Evolutionary conservation across 2,797 vertebrate genomes (phyloP), one percentile per base, ranked within the genome.

Genomic region (Sebastes vulpes): DNA sequence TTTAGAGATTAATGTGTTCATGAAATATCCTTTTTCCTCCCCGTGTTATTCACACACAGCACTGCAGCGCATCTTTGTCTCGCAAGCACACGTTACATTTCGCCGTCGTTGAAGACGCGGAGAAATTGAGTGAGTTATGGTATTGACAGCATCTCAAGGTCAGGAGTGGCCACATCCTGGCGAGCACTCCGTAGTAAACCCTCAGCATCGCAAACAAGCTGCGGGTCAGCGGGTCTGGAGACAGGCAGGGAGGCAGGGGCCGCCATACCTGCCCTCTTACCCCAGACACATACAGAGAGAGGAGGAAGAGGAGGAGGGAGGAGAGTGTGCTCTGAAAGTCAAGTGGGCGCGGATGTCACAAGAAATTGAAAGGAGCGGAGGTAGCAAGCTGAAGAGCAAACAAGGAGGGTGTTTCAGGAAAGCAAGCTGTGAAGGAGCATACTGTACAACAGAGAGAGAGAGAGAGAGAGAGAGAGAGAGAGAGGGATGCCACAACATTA

Each of bases 91-190:
- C 20, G 52, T 46, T 79, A 6, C 70, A 14, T 9, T 42, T 65
- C 0, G 0, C 54, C 64, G 31, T 75, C 2, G 31, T 53, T 57
- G 32, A 25, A 9, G 21, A 68, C 1, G 31, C 16, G 5, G 64
- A 58, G 57, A 69, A 63, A 68, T 60, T 68, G 75, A 89, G 72
- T 64, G 81, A 81, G 68, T 75, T 81, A 57, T 53, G 26, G 54
- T 64, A 65, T 77, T 50, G 85, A 83, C 75, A 69, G 59, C 71
- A 52, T 79, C 83, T 90, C 91, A 91, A 91, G 91, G 90, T 92
- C 91, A 84, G 73, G 53, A 58, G 78, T 59, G 11, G 68, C 64
- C 79, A 72, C 84, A 28, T 75, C 67, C 72, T 31, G 1, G 2
- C 12, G 18, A 65, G 65, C 2, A 26, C 56, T 64, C 23, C 3